A percentile compares a stretch with the other conserved stretches of the same genome.
Conservation (phyloP, 2,113 vertebrate genomes). For the Cinclus cinclus region DNA sequence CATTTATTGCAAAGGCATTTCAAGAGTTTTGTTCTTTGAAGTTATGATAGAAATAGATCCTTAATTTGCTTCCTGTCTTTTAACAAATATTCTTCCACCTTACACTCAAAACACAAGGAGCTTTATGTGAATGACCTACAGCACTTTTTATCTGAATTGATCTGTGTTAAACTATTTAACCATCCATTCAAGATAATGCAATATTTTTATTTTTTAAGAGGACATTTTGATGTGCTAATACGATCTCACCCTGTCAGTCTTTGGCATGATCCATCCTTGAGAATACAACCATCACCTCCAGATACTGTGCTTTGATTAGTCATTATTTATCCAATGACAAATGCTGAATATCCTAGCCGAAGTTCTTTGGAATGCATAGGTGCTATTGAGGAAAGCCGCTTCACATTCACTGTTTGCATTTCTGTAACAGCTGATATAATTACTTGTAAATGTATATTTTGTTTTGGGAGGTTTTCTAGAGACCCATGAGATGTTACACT, state of each 20-base stretch:
- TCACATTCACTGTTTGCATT: not conserved
- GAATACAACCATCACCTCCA: not conserved
- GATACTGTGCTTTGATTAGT: not conserved
- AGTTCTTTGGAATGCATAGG: not conserved
- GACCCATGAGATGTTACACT: not conserved
- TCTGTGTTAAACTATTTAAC: not conserved
- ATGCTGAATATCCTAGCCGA: not conserved
- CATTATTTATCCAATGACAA: not conserved
- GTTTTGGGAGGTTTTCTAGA: rapidly evolving
- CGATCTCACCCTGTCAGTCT: not conserved
- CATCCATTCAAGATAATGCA: not conserved
- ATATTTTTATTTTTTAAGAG: not conserved
- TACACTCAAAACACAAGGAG: not conserved
- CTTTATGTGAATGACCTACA: not conserved
- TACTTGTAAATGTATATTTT: not conserved
- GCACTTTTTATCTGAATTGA: not conserved
- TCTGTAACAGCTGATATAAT: not conserved
- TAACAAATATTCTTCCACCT: not conserved
- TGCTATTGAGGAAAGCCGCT: not conserved
- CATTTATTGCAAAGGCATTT: not conserved
- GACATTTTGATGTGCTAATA: not conserved
- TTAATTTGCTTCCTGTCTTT: not conserved
- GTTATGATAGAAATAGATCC: not conserved
- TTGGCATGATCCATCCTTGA: not conserved
- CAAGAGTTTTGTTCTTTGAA: constrained; percentile 27